Evolutionary conservation across 1,140 invertebrate genomes (phyloP).

Genomic region (Apis cerana): DNA sequence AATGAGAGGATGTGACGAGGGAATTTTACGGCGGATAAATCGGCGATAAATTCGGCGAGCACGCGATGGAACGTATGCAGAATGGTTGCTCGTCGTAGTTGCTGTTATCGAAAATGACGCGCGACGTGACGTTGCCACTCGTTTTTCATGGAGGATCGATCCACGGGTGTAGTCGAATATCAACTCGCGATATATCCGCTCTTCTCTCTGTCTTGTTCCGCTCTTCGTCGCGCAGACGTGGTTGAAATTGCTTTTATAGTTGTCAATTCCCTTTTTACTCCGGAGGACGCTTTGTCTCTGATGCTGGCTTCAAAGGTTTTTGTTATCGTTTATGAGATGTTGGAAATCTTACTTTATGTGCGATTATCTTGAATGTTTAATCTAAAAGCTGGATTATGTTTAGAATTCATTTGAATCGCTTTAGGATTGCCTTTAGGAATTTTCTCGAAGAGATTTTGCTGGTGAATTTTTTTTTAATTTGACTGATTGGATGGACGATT

Average conservation of each 20-base stretch:
- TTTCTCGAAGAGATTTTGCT: too few relatives aligned
- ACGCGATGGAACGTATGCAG: neutral
- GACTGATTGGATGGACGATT: too few relatives aligned
- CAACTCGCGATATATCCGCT: neutral
- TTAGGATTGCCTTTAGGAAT: too few relatives aligned
- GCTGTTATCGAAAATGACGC: slow-evolving; percentile 8
- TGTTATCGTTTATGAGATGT: too few relatives aligned
- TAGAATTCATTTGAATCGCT: too few relatives aligned
- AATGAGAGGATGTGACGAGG: neutral
- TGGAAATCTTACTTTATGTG: too few relatives aligned
- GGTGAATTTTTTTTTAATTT: too few relatives aligned
- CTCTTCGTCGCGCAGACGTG: slow-evolving; percentile 47
- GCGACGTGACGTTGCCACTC: neutral
- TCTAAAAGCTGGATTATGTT: too few relatives aligned
- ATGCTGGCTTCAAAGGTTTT: too few relatives aligned
- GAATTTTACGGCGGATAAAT: neutral
- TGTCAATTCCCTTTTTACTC: slow-evolving; percentile 65
- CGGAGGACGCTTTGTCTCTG: too few relatives aligned
- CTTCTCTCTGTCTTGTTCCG: too few relatives aligned
- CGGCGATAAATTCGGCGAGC: neutral
- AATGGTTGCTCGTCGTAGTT: neutral
- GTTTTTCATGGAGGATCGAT: slow-evolving; percentile 1
- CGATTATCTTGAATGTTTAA: too few relatives aligned
- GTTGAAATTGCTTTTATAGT: slow-evolving; percentile 61
- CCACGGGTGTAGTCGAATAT: neutral